Evolutionary conservation across 2,797 vertebrate species (phyloP).

Genomic region (Cottoperca gobio): DNA sequence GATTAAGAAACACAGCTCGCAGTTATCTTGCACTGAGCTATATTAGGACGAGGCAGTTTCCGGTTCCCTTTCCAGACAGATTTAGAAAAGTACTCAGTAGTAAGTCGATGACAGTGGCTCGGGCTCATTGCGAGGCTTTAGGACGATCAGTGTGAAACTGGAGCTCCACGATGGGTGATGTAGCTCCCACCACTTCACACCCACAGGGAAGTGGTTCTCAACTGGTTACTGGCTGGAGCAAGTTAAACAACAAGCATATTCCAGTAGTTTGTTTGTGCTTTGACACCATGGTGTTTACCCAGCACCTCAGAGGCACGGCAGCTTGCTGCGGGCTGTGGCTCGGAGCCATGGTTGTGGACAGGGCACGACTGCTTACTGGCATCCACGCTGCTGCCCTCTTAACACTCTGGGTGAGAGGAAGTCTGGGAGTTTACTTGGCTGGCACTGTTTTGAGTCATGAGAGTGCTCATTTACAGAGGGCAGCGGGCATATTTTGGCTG

Average conservation of each 20-base stretch:
- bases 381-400: conserved; percentile 68
- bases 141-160: conserved; percentile 23
- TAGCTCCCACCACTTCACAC: conserved; percentile 52
- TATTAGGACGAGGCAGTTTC: conserved; percentile 50
- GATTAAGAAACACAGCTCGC: conserved; percentile 56
- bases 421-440: conserved; percentile 59
- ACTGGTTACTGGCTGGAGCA: conserved; percentile 61
- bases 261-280: conserved; percentile 74
- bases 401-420: conserved; percentile 59
- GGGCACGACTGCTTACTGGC: conserved; percentile 58
- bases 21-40: conserved; percentile 41
- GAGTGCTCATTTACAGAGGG: conserved; percentile 31
- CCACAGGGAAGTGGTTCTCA: conserved; percentile 66
- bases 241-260: conserved; percentile 66
- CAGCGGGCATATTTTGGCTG: conserved; percentile 12
- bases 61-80: conserved; percentile 27
- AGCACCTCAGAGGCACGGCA: conserved; percentile 72
- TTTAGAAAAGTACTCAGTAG: conserved; percentile 28
- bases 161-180: conserved; percentile 28
- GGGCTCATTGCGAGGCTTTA: conserved; percentile 13
- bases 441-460: conserved; percentile 42
- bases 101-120: conserved; percentile 28
- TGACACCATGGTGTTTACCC: conserved; percentile 73
- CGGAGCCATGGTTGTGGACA: conserved; percentile 65
- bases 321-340: conserved; percentile 68